Evolutionary conservation across 2,888 invertebrate species (phyloP).

Genomic region (Melanostoma scalare): DNA sequence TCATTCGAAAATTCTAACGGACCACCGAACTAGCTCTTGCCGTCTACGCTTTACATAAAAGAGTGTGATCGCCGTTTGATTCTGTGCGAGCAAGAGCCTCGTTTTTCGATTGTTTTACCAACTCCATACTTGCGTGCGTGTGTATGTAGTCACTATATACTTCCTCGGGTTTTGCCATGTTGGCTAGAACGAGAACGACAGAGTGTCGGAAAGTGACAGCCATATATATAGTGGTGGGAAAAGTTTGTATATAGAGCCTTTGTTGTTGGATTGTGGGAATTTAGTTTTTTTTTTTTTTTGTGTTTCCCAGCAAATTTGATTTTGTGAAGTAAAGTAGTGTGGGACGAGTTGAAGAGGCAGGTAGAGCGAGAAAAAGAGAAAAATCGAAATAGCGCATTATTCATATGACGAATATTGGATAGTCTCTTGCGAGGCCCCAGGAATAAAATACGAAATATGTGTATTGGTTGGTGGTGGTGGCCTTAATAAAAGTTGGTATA

Average conservation of each 20-base stretch:
- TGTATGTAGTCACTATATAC: conserved; percentile 42
- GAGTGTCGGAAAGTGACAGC: conserved; percentile 46
- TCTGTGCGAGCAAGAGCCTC: conserved; percentile 72
- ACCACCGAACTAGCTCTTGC: conserved; percentile 77
- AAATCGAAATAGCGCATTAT: conserved; percentile 73
- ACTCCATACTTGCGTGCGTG: conserved; percentile 17
- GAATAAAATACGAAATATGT: conserved; percentile 46
- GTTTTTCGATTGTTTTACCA: conserved; percentile 50
- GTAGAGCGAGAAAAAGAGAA: conserved; percentile 51
- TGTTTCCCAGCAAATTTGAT: conserved; percentile 54
- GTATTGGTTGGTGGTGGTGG: conserved; percentile 65
- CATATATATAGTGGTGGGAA: conserved; percentile 61
- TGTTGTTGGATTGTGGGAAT: conserved; percentile 62
- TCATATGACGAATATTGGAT: conserved; percentile 74
- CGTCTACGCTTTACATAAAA: conserved; percentile 81
- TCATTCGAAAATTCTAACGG: conserved; percentile 74
- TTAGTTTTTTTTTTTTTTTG: conserved; percentile 53
- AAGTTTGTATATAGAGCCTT: conserved; percentile 62
- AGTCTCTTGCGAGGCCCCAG: conserved; percentile 80
- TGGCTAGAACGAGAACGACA: conserved; percentile 16
- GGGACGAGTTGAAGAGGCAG: conserved; percentile 12
- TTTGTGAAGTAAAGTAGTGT: conserved; percentile 44
- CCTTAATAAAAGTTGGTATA: conserved; percentile 73
- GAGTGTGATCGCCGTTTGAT: conserved; percentile 81
- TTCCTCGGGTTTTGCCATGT: neutral